A percentile compares a stretch with the other conserved stretches of the same genome.
These are phyloP conservation scores for Ameiurus melas DNA, from an alignment of 2,113 vertebrate species.

Conservation along the genomic window DNA sequence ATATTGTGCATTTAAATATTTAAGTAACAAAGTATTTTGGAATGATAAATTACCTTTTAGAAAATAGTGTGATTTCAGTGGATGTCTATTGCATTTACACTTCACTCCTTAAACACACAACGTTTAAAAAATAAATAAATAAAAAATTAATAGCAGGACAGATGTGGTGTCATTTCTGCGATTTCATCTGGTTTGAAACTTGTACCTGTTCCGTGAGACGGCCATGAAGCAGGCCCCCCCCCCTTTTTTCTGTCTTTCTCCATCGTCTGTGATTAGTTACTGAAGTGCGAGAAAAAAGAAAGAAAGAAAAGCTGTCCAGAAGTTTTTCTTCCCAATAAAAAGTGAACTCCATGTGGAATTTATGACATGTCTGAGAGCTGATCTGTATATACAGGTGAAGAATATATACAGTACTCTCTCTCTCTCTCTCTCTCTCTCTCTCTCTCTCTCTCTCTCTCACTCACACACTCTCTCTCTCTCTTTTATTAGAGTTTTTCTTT, in stretches of 20 bases:
- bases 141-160: not conserved
- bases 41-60: too few relatives aligned
- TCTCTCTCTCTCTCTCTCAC: constrained; percentile 2
- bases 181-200: not conserved
- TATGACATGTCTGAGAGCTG: not conserved
- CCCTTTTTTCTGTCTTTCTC: not conserved
- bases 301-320: not conserved
- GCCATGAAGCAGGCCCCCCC: not conserved
- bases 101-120: not conserved
- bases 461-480: constrained; percentile 2
- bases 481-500: not conserved
- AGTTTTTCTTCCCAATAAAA: constrained; percentile 5
- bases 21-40: too few relatives aligned
- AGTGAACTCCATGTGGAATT: not conserved
- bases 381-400: not conserved
- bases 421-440: constrained; percentile 12
- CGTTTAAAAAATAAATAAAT: fast-evolving
- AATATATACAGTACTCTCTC: not conserved
- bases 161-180: not conserved
- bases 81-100: not conserved
- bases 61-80: not conserved
- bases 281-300: not conserved
- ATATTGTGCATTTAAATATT: too few relatives aligned
- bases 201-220: not conserved
- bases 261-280: not conserved